Evolutionary conservation across 2,888 invertebrate genomes (phyloP).

Genomic region (Syrphus vitripennis): DNA sequence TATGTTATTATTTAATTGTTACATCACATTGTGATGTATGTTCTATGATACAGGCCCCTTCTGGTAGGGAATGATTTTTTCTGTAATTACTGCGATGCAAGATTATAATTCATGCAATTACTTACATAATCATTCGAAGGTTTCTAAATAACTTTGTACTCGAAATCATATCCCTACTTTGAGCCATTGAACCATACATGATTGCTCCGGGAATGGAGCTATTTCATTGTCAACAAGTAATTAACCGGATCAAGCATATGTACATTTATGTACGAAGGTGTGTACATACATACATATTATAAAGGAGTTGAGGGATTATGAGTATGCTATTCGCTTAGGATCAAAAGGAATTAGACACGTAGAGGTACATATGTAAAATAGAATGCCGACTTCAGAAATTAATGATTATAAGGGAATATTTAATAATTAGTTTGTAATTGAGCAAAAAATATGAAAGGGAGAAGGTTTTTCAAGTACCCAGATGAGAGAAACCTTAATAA

Average conservation of each 20-base stretch:
- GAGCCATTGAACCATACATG: not conserved
- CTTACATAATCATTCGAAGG: slow-evolving; percentile 22
- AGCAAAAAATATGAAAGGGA: too few species aligned
- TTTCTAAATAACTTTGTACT: not conserved
- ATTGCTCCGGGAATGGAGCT: not conserved
- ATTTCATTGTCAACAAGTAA: slow-evolving; percentile 51
- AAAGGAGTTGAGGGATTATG: too few species aligned
- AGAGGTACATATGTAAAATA: not conserved
- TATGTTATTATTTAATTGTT: too few species aligned
- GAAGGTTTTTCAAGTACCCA: too few species aligned
- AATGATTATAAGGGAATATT: not conserved
- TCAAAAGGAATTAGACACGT: not conserved
- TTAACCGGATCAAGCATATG: slow-evolving; percentile 31
- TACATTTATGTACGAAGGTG: too few species aligned
- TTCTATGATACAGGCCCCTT: too few species aligned
- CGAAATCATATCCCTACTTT: not conserved
- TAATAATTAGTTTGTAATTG: not conserved
- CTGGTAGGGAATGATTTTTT: slow-evolving; percentile 16
- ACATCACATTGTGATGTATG: too few species aligned
- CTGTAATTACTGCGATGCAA: slow-evolving; percentile 49
- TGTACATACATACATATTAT: too few species aligned
- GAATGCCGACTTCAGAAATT: not conserved
- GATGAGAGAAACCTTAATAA: too few species aligned
- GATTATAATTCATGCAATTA: slow-evolving; percentile 49
- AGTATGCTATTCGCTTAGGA: not conserved